Conservation (phyloP, 2,113 vertebrate genomes). For the Mionectes macconnelli region DNA sequence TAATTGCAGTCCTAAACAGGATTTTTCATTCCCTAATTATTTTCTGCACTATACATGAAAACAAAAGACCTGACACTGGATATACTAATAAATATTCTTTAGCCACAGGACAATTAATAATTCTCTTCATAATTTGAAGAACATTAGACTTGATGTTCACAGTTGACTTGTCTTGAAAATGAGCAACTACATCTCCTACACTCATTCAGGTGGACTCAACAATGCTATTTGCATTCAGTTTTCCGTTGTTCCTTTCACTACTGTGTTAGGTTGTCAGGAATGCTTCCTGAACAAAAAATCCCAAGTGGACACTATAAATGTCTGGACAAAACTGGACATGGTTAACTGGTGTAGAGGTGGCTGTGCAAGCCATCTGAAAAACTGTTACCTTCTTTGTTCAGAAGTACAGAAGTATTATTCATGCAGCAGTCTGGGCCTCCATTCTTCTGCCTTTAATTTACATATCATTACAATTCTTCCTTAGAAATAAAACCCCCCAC, state of each 20-base stretch:
- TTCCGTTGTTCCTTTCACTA: neutral
- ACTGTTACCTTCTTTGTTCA: neutral
- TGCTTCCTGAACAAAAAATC: neutral
- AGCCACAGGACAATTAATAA: neutral
- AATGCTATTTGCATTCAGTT: neutral
- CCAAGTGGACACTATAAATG: neutral
- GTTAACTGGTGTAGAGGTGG: fast-evolving
- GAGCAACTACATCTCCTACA: neutral
- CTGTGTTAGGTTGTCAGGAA: neutral
- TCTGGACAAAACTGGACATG: neutral
- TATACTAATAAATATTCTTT: neutral
- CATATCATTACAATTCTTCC: constrained; percentile 37
- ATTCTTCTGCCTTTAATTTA: constrained; percentile 56
- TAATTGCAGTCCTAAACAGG: neutral
- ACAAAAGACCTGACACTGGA: neutral
- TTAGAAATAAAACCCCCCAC: neutral
- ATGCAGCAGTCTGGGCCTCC: neutral
- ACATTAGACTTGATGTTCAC: neutral
- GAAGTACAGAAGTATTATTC: constrained; percentile 37
- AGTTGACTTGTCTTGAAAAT: neutral
- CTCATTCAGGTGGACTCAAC: neutral
- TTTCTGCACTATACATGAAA: neutral
- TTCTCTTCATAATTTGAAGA: neutral
- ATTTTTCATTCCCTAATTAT: constrained; percentile 19
- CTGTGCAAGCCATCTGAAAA: neutral